Evolutionary conservation across 2,797 vertebrate genomes (phyloP).

Genomic region (Clarias pachynema): DNA sequence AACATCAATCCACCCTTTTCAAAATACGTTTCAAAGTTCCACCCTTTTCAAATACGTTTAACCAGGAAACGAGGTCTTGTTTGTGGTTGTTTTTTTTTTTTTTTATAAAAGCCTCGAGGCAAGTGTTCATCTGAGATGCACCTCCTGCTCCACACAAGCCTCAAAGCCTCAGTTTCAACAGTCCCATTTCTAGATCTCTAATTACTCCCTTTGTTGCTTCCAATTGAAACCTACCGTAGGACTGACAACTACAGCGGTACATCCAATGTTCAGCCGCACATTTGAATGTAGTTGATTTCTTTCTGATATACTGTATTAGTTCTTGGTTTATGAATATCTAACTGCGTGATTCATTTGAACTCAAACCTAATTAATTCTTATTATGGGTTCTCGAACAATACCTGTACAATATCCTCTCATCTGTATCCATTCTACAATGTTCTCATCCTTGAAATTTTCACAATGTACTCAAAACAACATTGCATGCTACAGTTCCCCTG

Average conservation of each 20-base stretch:
- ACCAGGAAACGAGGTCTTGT: too few species aligned
- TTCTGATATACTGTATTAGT: neutral
- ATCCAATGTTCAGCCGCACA: neutral
- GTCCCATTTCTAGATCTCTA: neutral
- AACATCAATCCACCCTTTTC: too few species aligned
- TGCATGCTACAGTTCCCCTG: neutral
- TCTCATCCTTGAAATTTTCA: neutral
- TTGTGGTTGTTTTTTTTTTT: too few species aligned
- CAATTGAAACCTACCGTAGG: neutral
- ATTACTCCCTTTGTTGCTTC: neutral
- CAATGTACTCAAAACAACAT: neutral
- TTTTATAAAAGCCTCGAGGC: too few species aligned
- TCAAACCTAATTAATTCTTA: neutral
- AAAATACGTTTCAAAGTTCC: too few species aligned
- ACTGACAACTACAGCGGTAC: neutral
- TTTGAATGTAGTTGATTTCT: neutral
- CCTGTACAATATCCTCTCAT: neutral
- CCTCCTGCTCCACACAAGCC: too few species aligned
- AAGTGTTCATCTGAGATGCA: too few species aligned
- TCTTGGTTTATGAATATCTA: neutral
- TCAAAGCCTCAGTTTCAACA: too few species aligned
- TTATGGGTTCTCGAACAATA: neutral
- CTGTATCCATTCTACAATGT: neutral
- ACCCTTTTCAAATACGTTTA: too few species aligned
- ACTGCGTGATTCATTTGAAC: neutral